A percentile compares a stretch with the other conserved stretches of the same genome.
Evolutionary conservation across 2,113 vertebrate genomes (phyloP).

Genomic region (pig (Sus scrofa)): T2T-Sscrofa CM000824.6:133116001-133116500

Average conservation of each 20-base stretch:
- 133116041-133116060: conserved; percentile 57
- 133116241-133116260: background rate
- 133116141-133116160: conserved; percentile 46
- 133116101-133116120: conserved; percentile 44
- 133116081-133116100: background rate
- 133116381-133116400: too few relatives aligned
- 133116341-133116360: background rate
- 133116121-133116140: background rate
- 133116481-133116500: background rate
- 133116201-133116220: background rate
- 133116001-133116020: conserved; percentile 49
- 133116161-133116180: conserved; percentile 33
- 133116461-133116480: background rate
- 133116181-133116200: background rate
- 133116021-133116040: conserved; percentile 42
- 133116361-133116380: background rate
- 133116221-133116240: background rate
- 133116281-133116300: background rate
- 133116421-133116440: background rate
- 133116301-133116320: background rate
- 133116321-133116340: background rate
- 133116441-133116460: background rate
- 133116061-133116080: conserved; percentile 4
- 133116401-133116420: too few relatives aligned
- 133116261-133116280: background rate